Evolutionary conservation across 2,113 vertebrate genomes (phyloP).

Genomic region (Ptilonorhynchus violaceus): DNA sequence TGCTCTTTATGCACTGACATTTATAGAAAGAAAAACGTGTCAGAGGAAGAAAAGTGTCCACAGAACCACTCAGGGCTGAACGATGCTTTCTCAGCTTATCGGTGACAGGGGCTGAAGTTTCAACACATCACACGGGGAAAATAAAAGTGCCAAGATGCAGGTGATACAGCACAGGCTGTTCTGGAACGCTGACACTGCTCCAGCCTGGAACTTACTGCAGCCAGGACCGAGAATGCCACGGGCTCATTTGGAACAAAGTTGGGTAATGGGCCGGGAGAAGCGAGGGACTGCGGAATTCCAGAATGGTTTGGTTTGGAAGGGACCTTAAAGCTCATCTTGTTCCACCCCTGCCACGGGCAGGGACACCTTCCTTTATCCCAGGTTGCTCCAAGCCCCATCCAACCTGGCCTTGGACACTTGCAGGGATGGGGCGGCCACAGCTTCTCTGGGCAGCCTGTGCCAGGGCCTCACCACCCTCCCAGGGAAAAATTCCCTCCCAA

Average conservation of each 20-base stretch:
- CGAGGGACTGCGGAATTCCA: neutral
- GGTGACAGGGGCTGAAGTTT: neutral
- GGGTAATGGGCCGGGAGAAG: neutral
- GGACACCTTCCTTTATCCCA: neutral
- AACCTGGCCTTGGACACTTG: fast-evolving
- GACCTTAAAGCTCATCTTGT: neutral
- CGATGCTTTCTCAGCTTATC: neutral
- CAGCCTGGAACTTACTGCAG: neutral
- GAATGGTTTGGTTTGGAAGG: neutral
- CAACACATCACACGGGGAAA: neutral
- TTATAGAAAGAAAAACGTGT: neutral
- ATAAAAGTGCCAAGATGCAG: neutral
- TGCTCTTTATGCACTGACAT: neutral
- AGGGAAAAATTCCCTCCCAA: neutral
- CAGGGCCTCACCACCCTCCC: neutral
- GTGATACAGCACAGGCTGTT: neutral
- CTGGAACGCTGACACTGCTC: neutral
- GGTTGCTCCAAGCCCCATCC: fast-evolving
- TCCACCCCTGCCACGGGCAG: neutral
- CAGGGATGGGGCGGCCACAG: neutral
- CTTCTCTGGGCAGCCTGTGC: neutral
- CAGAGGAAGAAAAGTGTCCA: neutral
- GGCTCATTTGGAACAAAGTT: neutral
- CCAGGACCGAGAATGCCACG: neutral
- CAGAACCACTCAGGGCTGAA: neutral